Evolutionary conservation across 2,113 vertebrate species (phyloP).

Genomic region (Macrotus californicus): DNA sequence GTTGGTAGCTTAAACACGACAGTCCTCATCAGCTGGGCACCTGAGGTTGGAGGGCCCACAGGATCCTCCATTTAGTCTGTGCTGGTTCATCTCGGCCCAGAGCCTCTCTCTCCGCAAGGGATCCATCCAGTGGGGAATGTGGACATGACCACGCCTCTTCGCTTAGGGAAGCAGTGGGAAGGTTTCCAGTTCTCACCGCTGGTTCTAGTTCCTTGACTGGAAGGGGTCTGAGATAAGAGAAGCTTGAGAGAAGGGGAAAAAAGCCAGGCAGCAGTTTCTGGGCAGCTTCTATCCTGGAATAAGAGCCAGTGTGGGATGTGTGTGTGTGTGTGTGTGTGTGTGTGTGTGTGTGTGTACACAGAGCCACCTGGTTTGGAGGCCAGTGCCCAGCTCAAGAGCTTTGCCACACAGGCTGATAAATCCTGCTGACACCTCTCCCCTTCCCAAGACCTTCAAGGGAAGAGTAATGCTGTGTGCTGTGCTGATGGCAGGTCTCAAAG

Average conservation of each 20-base stretch:
- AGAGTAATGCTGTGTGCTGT: slow-evolving; percentile 74
- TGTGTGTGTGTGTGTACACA: slow-evolving; percentile 62
- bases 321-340: slow-evolving; percentile 29
- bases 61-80: slow-evolving; percentile 8
- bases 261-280: slow-evolving; percentile 80
- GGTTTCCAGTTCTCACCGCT: neutral
- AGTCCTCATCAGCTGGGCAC: slow-evolving; percentile 29
- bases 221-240: slow-evolving; percentile 59
- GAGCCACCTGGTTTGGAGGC: slow-evolving; percentile 67
- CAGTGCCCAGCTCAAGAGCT: slow-evolving; percentile 72
- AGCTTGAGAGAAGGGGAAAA: slow-evolving; percentile 7
- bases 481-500: slow-evolving; percentile 77
- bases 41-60: slow-evolving; percentile 18
- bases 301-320: neutral
- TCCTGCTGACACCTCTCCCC: slow-evolving; percentile 69
- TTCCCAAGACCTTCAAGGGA: slow-evolving; percentile 68
- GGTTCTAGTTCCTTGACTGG: slow-evolving; percentile 65
- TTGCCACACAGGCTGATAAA: slow-evolving; percentile 55
- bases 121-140: neutral
- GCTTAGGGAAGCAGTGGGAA: neutral
- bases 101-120: neutral
- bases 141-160: neutral
- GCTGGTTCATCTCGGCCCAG: slow-evolving; percentile 42
- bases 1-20: neutral
- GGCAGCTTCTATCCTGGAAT: slow-evolving; percentile 59